These are phyloP conservation scores for Drosophila willistoni DNA, from an alignment of 1,140 invertebrate genomes.

Conservation along the genomic window DNA sequence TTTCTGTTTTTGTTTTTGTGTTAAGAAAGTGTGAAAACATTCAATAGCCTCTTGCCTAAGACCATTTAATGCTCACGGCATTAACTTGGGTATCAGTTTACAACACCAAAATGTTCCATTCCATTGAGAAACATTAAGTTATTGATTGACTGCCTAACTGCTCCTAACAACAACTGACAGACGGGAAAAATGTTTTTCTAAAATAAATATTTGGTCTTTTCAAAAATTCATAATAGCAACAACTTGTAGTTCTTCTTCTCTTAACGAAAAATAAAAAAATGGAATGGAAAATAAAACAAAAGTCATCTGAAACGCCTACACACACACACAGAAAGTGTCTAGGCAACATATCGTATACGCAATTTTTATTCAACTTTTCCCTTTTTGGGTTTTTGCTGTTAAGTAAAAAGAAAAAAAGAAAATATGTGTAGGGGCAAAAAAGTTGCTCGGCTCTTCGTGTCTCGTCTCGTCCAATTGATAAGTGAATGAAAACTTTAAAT, in stretches of 20 bases:
- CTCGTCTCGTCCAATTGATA: conserved; percentile 44
- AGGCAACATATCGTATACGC: conserved; percentile 52
- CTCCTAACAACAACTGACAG: conserved; percentile 24
- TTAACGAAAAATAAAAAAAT: no score
- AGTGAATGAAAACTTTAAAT: conserved; percentile 45
- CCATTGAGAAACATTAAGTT: conserved; percentile 29
- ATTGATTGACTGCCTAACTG: conserved; percentile 24
- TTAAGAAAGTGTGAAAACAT: not conserved
- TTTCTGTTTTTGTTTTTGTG: not conserved
- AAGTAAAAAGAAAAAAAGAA: not conserved
- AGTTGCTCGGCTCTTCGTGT: not conserved
- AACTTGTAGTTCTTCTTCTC: conserved; percentile 27
- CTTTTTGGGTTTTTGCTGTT: conserved; percentile 29
- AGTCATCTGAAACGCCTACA: conserved; percentile 28
- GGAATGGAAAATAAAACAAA: conserved; percentile 22
- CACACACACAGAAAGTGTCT: conserved; percentile 41
- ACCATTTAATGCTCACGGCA: conserved; percentile 2
- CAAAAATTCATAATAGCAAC: conserved; percentile 45
- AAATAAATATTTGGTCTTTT: conserved; percentile 33
- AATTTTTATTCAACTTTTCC: conserved; percentile 39
- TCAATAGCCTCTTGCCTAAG: not conserved
- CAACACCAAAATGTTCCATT: conserved; percentile 27
- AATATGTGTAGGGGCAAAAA: no score
- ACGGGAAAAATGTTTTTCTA: conserved; percentile 46
- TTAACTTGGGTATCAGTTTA: conserved; percentile 60